Base-by-base conservation (phyloP, 2,888 invertebrate species). In the Odontomyia ornata region DNA sequence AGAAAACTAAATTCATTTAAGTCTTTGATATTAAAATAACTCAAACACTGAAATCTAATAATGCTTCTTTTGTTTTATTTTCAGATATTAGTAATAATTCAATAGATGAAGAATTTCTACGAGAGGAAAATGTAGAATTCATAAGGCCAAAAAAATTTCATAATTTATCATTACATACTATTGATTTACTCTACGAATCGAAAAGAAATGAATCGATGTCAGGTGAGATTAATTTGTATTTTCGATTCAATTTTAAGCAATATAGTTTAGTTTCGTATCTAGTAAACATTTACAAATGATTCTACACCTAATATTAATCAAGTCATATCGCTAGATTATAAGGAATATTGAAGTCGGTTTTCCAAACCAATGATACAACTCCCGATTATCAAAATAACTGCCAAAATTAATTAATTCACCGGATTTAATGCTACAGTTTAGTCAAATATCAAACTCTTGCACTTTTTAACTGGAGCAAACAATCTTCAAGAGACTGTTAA, bases 121-220 rank as follows among this genome's bases (percentile, higher is more conserved):
- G 81, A 23, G 86, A 88, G 73, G 89, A 90, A 81, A 52, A 52
- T 52, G 52, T 52, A 15, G 52, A 60, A 18, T 89, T 88, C 81
- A 88, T 91, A 0, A 88, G 86, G 78, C 90, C 90, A 15, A 83
- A 88, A 77, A 92, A 91, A 84, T 87, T 90, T 76, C 88, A 89
- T 80, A 89, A 89, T 27, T 84, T 86, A 76, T 87, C 88, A 57
- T 83, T 89, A 65, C 88, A 90, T 82, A 89, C 89, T 77, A 90
- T 90, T 82, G 89, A 90, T 83, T 84, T 88, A 79, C 85, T 89
- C n/a, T 89, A 88, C 82, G 89, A 89, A 81, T 87, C 87, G 27
- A 86, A 85, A 80, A 82, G 85, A 46, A 84, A 85, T 75, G 81
- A 82, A 36, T 82, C 81, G 47, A 81, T 83, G 43, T 82, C 80